phyloP scores from a whole-genome alignment of 2,113 vertebrate genomes.

The Microcebus jonahi region DNA sequence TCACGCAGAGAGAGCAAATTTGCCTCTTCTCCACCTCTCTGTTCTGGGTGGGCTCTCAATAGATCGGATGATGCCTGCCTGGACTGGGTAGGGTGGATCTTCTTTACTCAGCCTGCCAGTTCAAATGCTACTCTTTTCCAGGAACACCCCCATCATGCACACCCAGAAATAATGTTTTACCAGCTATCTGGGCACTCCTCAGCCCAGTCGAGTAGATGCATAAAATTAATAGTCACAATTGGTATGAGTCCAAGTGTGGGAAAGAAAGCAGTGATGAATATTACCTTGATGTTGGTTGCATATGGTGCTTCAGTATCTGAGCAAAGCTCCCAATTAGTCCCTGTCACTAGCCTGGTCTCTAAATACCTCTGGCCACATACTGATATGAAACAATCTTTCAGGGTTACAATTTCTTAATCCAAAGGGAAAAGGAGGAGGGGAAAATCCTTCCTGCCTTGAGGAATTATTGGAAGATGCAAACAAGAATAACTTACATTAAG shows the following conservation, averaged over 20 bases:
- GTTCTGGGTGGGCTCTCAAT: background rate
- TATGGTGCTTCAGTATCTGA: background rate
- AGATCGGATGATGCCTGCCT: background rate
- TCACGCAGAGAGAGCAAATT: background rate
- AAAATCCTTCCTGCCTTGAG: background rate
- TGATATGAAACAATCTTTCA: background rate
- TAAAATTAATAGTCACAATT: background rate
- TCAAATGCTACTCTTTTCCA: background rate
- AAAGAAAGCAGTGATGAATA: background rate
- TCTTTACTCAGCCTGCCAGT: background rate
- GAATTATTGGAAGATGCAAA: background rate
- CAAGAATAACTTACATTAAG: background rate
- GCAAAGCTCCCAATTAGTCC: background rate
- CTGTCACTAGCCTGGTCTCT: background rate
- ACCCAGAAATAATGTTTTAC: background rate
- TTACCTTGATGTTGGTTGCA: background rate
- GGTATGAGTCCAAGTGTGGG: background rate
- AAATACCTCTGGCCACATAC: background rate
- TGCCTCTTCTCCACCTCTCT: background rate
- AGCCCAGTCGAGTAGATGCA: background rate
- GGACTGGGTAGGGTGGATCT: background rate
- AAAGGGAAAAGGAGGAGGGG: background rate
- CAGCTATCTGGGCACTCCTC: background rate
- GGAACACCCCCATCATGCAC: background rate
- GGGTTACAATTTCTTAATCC: background rate